A percentile compares a stretch with the other conserved stretches of the same genome.
These are phyloP conservation scores for Oxytorus armatus DNA, from an alignment of 2,888 invertebrate genomes.

Conservation along the genomic window DNA sequence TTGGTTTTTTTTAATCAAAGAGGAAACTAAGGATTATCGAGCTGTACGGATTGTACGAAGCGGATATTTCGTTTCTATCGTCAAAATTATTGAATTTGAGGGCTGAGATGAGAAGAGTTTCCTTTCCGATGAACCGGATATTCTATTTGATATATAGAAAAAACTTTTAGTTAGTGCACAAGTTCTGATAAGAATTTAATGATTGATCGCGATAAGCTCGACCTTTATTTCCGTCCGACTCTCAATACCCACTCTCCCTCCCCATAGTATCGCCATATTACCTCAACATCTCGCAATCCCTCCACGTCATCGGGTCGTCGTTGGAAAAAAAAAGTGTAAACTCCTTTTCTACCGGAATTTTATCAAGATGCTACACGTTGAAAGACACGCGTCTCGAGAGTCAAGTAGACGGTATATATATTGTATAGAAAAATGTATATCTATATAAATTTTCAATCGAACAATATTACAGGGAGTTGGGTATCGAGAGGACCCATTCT, in stretches of 20 bases:
- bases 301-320: conserved; percentile 27
- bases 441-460: conserved; percentile 39
- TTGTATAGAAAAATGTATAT: conserved; percentile 5
- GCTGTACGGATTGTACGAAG: too few relatives aligned
- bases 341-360: conserved; percentile 17
- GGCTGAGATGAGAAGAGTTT: too few relatives aligned
- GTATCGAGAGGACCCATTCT: conserved; percentile 14
- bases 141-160: too few relatives aligned
- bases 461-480: conserved; percentile 35
- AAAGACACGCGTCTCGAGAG: conserved; percentile 49
- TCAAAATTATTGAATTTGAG: too few relatives aligned
- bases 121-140: too few relatives aligned
- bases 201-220: background rate
- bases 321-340: conserved; percentile 31
- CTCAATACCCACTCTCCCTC: background rate
- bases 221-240: background rate
- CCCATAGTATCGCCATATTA: background rate
- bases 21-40: background rate
- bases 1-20: background rate
- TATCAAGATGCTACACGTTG: conserved; percentile 37
- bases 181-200: too few relatives aligned
- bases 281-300: conserved; percentile 28
- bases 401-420: conserved; percentile 19
- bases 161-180: too few relatives aligned
- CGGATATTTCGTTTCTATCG: too few relatives aligned